A percentile compares a stretch with the other conserved stretches of the same genome.
phyloP scores from a whole-genome alignment of 2,888 invertebrate genomes.

The Galerucella pusilla region DNA sequence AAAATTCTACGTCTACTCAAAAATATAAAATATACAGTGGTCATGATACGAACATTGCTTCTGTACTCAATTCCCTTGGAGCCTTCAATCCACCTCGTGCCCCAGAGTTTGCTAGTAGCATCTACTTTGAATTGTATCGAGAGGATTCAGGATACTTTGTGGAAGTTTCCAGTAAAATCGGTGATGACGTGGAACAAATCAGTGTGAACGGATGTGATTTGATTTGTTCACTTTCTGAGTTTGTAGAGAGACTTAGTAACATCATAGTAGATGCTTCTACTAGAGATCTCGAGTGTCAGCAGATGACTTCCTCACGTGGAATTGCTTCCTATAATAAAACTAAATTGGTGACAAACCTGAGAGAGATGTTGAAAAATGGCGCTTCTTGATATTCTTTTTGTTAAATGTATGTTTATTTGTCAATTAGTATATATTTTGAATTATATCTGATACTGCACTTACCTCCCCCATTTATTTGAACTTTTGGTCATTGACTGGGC shows the following conservation, averaged over 20 bases:
- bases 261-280: not conserved
- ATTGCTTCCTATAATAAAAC: not conserved
- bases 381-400: not conserved
- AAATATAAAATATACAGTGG: conserved; percentile 26
- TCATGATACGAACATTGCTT: conserved; percentile 24
- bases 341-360: not conserved
- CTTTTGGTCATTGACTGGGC: no score
- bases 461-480: no score
- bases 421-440: no score
- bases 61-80: conserved; percentile 18
- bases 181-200: not conserved
- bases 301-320: not conserved
- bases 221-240: not conserved
- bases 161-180: not conserved
- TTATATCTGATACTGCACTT: no score
- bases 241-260: not conserved
- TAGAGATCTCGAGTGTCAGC: not conserved
- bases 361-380: not conserved
- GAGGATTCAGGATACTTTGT: not conserved
- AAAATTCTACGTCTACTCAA: conserved; percentile 5
- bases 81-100: conserved; percentile 9
- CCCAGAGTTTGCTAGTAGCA: conserved; percentile 16
- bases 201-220: conserved; percentile 4
- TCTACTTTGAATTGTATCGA: conserved; percentile 69
- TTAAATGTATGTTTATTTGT: no score